Conservation (phyloP, 2,888 invertebrate genomes). For the Phyllotreta striolata region DNA sequence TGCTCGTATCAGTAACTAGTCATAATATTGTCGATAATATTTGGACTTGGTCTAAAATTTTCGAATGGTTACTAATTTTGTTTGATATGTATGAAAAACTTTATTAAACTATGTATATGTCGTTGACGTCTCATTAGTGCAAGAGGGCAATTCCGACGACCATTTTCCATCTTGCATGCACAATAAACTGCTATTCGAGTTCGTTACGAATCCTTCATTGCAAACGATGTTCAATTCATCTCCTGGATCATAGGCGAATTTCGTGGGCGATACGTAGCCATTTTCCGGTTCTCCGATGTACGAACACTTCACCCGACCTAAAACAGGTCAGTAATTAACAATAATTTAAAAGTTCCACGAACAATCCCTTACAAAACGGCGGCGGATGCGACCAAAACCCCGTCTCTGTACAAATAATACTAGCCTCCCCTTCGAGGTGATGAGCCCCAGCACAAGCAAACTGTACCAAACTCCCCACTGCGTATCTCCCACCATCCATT, state of each 20-base stretch:
- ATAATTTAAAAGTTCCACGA: background rate
- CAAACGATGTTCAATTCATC: constrained; percentile 76
- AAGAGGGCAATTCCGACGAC: constrained; percentile 73
- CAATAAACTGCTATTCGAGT: constrained; percentile 63
- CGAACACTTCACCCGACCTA: constrained; percentile 77
- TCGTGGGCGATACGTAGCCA: constrained; percentile 73
- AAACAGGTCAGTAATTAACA: constrained; percentile 38
- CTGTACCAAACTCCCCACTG: constrained; percentile 82
- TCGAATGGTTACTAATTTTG: background rate
- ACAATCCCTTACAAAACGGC: constrained; percentile 74
- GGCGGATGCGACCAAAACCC: constrained; percentile 89
- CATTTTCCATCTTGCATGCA: constrained; percentile 74
- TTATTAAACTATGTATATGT: constrained; percentile 11
- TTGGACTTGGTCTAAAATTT: constrained; percentile 1
- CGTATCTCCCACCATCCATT: constrained; percentile 70
- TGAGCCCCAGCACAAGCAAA: constrained; percentile 78
- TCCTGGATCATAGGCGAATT: constrained; percentile 78
- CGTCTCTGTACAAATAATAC: constrained; percentile 86
- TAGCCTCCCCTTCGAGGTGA: constrained; percentile 77
- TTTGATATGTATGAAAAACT: constrained; percentile 4
- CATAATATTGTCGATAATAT: constrained; percentile 7
- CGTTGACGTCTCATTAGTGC: constrained; percentile 61
- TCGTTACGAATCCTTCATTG: constrained; percentile 69
- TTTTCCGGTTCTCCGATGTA: constrained; percentile 77
- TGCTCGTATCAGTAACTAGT: background rate